Evolutionary conservation across 1,140 invertebrate species (phyloP).

Genomic region (Brachionus angularis): DNA sequence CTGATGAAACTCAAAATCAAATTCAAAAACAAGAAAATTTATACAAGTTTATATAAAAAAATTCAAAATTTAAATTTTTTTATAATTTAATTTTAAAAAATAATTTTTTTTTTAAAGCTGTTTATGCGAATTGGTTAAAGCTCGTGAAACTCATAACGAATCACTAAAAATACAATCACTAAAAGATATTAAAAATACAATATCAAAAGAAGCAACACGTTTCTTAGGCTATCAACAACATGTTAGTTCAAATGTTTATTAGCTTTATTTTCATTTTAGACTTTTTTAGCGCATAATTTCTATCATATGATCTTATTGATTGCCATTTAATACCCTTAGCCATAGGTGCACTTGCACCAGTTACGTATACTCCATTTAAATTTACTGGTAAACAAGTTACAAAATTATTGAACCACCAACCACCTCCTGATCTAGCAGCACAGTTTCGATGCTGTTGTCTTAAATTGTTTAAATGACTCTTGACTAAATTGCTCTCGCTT

Average conservation of each 20-base stretch:
- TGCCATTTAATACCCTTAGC: conserved; percentile 42
- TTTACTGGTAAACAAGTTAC: conserved; percentile 22
- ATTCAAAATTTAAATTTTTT: not conserved
- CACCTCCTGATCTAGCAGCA: conserved; percentile 31
- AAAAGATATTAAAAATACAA: conserved; percentile 50
- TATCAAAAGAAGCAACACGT: conserved; percentile 49
- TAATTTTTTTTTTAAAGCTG: not conserved
- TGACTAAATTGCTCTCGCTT: not conserved
- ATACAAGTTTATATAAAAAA: conserved; percentile 13
- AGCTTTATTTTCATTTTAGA: conserved; percentile 41
- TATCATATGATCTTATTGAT: conserved; percentile 16
- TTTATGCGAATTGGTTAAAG: conserved; percentile 46
- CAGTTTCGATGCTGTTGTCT: conserved; percentile 2
- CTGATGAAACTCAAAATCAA: not conserved
- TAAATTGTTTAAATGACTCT: no score
- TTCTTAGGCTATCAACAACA: conserved; percentile 53
- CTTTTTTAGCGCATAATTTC: conserved; percentile 37
- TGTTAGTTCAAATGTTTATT: conserved; percentile 46
- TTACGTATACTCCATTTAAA: conserved; percentile 40
- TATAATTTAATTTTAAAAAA: not conserved
- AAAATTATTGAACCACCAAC: conserved; percentile 39
- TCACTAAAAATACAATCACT: conserved; percentile 47
- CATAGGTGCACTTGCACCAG: conserved; percentile 26
- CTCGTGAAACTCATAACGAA: conserved; percentile 44
- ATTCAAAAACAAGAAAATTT: conserved; percentile 24